Conservation (phyloP, 1,140 invertebrate genomes). For the Ostrea denselamellosa region DNA sequence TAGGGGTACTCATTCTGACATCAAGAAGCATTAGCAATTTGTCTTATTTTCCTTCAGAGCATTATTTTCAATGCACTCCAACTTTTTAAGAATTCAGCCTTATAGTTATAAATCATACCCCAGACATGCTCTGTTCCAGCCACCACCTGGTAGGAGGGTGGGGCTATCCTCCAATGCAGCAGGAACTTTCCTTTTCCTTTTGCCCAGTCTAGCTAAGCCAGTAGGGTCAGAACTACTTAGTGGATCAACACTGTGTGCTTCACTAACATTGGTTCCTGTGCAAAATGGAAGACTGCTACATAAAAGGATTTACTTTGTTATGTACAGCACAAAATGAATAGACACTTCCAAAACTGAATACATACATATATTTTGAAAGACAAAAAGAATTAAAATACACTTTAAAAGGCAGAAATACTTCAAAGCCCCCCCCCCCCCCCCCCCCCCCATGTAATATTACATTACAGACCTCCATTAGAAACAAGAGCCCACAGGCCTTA, state of each 20-base stretch:
- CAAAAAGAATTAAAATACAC: too few relatives aligned
- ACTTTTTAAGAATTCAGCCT: not conserved
- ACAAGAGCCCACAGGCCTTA: too few relatives aligned
- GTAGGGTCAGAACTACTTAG: conserved; percentile 51
- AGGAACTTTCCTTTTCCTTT: conserved; percentile 71
- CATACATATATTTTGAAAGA: not conserved
- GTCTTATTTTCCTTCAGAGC: too few relatives aligned
- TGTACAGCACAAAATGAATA: not conserved
- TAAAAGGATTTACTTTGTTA: not conserved
- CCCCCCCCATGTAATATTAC: too few relatives aligned
- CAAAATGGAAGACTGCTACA: not conserved
- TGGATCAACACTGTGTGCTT: conserved; percentile 51
- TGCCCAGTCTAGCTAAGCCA: conserved; percentile 59
- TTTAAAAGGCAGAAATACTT: too few relatives aligned
- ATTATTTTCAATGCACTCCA: too few relatives aligned
- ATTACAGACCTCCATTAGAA: too few relatives aligned
- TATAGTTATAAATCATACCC: conserved; percentile 61
- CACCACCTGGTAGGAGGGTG: conserved; percentile 51
- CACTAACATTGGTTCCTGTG: conserved; percentile 53
- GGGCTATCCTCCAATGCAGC: conserved; percentile 67
- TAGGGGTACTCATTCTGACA: too few relatives aligned
- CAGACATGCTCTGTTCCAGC: conserved; percentile 71
- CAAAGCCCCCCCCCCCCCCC: too few relatives aligned
- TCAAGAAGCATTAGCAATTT: too few relatives aligned
- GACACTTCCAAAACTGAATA: not conserved